A percentile compares a stretch with the other conserved stretches of the same genome.
These are phyloP conservation scores for Drosophila robusta DNA, from an alignment of 2,888 invertebrate genomes.

Conservation along the genomic window DNA sequence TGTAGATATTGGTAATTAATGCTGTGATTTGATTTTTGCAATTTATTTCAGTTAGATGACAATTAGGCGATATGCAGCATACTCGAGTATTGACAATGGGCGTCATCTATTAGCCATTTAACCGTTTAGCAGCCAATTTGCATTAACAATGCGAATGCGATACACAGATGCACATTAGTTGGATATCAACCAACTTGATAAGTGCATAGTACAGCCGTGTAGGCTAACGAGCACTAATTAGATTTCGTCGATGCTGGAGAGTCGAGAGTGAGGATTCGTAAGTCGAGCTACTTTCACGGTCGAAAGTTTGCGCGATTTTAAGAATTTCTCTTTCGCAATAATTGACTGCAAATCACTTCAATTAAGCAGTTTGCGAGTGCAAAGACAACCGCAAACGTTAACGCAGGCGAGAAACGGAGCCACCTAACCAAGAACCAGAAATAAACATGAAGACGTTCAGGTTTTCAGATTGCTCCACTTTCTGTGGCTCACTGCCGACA, in stretches of 20 bases:
- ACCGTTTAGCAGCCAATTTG: constrained; percentile 53
- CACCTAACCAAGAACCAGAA: constrained; percentile 63
- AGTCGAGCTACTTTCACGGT: constrained; percentile 69
- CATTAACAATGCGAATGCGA: too few relatives aligned
- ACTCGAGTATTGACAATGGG: constrained; percentile 4
- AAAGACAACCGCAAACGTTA: constrained; percentile 32
- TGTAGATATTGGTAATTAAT: neutral
- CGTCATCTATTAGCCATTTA: constrained; percentile 46
- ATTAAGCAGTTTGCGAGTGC: constrained; percentile 70
- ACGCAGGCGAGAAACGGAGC: constrained; percentile 37
- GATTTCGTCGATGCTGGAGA: constrained; percentile 36
- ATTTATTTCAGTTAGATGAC: constrained; percentile 51
- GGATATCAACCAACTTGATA: constrained; percentile 4
- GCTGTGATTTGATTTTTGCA: constrained; percentile 40
- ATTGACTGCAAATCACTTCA: constrained; percentile 77
- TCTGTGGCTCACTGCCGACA: constrained; percentile 59
- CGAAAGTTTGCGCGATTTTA: constrained; percentile 60
- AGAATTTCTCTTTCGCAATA: constrained; percentile 80
- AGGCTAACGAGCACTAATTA: constrained; percentile 54
- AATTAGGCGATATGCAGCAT: constrained; percentile 53
- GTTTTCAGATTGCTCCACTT: constrained; percentile 71
- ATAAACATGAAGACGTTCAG: constrained; percentile 60
- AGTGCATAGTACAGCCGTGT: constrained; percentile 14
- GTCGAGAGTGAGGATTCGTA: constrained; percentile 7
- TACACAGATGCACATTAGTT: constrained; percentile 13